Evolutionary conservation across 2,113 vertebrate genomes (phyloP), one percentile per base, ranked within the genome.

Genomic region (Nothoprocta pentlandii): DNA sequence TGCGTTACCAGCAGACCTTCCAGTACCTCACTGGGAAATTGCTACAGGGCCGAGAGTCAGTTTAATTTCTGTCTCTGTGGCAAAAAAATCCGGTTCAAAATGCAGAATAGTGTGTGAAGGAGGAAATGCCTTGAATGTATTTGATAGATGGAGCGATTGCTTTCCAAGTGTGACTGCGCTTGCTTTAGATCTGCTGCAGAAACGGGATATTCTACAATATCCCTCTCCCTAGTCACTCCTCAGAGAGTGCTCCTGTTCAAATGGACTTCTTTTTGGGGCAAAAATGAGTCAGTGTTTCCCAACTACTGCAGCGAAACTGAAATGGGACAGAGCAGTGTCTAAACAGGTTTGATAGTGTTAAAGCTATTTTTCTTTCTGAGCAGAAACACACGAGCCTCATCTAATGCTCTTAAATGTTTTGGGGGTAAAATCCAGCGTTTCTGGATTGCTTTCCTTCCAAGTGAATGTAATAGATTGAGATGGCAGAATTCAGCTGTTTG

Each of bases 401-500:
- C 78, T 96, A 93, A 97, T 93, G 90, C 93, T 95, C 89, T 94
- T 86, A 63, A 86, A 59, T 93, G 54, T 63, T 39, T 95, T 58
- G 87, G 91, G 87, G 94, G 92, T 73, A 78, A 95, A 94, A 92
- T 13, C 92, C 95, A 92, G 95, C 53, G 61, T 91, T 95, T 94
- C 85, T 96, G 94, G 96, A 67, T 97, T 80, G 93, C 89, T 78
- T 82, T 85, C 92, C 84, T 97, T 89, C 94, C 19, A 41, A 12
- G 36, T 96, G 94, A 97, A 97, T 94, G 91, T 97, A 97, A 83
- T 30, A 59, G 46, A 92, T 84, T 91, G 90, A 94, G 61, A 69
- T 89, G 93, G 94, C 97, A 97, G 97, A 97, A 66, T 51, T 61
- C 92, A 97, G 96, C 96, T 96, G 94, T 97, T 96, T 92, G 71